Evolutionary conservation across 92 coral and sea anemone species (phyloP).

Genomic region (Virgularia gustaviana): DNA sequence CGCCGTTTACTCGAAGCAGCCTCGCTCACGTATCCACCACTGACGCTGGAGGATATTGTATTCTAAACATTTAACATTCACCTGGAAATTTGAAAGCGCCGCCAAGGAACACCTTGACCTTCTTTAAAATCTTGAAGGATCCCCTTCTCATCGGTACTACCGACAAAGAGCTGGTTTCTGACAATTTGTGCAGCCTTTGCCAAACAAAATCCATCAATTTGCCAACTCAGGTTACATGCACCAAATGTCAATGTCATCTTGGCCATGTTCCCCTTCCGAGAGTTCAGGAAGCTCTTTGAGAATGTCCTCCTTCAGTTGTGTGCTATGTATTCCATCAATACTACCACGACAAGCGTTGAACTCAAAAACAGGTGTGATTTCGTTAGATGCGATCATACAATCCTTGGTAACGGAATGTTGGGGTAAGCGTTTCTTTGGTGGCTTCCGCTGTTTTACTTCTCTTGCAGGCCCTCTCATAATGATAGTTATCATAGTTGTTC

Average conservation of each 20-base stretch:
- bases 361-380: slow-evolving; percentile 13
- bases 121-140: slow-evolving; percentile 1
- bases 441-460: not conserved
- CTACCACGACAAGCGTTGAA: not conserved
- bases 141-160: not conserved
- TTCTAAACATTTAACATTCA: no score
- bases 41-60: no score
- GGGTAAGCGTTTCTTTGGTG: not conserved
- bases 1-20: no score
- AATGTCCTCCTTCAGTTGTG: slow-evolving; percentile 25
- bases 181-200: no score
- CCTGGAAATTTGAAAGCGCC: no score
- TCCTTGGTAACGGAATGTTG: not conserved
- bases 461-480: slow-evolving; percentile 1
- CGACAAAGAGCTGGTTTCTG: slow-evolving; percentile 15
- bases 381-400: not conserved
- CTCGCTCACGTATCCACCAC: no score
- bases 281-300: slow-evolving; percentile 37
- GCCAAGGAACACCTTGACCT: slow-evolving; percentile 5
- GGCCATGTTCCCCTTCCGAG: slow-evolving; percentile 17
- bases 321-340: slow-evolving; percentile 10
- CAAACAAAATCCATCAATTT: no score
- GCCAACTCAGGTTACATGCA: slow-evolving; percentile 2
- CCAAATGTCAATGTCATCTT: slow-evolving; percentile 8
- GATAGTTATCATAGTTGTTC: not conserved